Evolutionary conservation across 2,113 vertebrate species (phyloP).

Genomic region (Hemichromis elongatus): DNA sequence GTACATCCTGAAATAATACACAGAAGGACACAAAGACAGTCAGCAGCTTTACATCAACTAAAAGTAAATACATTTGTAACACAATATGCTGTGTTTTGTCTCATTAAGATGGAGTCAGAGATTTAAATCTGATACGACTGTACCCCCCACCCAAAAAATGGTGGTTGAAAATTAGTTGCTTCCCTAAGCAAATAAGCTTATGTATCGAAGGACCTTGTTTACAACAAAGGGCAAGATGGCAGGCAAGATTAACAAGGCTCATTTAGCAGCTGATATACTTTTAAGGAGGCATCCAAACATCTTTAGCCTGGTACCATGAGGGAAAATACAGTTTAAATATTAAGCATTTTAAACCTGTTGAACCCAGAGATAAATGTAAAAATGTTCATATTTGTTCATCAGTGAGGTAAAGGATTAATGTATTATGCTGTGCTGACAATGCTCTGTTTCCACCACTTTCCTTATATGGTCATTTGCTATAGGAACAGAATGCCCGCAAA

Average conservation of each 20-base stretch:
- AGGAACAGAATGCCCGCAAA: background rate
- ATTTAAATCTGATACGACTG: background rate
- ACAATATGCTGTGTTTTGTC: background rate
- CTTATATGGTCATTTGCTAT: background rate
- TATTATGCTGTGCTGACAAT: background rate
- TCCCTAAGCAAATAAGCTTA: background rate
- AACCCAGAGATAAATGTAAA: background rate
- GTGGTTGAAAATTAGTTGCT: background rate
- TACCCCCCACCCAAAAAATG: background rate
- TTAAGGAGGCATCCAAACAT: background rate
- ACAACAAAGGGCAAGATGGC: background rate
- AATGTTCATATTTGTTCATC: background rate
- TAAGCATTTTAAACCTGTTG: background rate
- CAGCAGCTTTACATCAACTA: background rate
- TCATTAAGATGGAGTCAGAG: background rate
- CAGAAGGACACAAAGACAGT: background rate
- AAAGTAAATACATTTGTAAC: background rate
- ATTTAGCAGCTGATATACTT: background rate
- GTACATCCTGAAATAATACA: constrained; percentile 78
- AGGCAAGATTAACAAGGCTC: background rate
- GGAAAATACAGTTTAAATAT: background rate
- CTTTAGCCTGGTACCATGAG: background rate
- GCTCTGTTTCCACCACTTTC: background rate
- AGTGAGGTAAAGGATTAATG: background rate
- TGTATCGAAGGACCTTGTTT: background rate